Conservation (phyloP, 2,888 invertebrate genomes). For the Spialia ferax region DNA sequence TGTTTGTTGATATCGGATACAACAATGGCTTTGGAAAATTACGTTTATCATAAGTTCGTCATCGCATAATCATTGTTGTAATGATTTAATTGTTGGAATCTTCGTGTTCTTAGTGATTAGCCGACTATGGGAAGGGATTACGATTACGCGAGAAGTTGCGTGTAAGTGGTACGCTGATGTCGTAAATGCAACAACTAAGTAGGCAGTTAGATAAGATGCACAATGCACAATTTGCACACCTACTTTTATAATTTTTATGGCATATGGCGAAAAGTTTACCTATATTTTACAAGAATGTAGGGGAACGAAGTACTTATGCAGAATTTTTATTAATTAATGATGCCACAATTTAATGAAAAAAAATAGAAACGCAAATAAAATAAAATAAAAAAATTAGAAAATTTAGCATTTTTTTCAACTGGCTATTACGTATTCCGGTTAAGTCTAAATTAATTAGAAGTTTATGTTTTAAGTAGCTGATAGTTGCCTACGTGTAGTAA, state of each 20-base stretch:
- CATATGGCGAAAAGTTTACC: neutral
- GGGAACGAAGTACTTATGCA: no score
- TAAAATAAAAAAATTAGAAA: no score
- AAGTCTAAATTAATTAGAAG: no score
- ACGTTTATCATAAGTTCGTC: constrained; percentile 32
- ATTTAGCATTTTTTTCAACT: no score
- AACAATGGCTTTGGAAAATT: constrained; percentile 33
- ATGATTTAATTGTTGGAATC: constrained; percentile 31
- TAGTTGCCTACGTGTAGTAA: no score
- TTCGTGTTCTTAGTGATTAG: constrained; percentile 33
- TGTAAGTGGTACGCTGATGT: constrained; percentile 19
- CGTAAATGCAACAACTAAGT: neutral
- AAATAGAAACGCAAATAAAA: no score
- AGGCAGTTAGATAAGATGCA: neutral
- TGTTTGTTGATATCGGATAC: constrained; percentile 25
- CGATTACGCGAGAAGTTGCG: constrained; percentile 10
- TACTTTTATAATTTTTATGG: neutral
- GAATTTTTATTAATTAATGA: no score
- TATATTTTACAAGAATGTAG: no score
- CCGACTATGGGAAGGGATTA: constrained; percentile 13
- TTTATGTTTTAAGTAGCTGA: no score
- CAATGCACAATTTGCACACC: neutral
- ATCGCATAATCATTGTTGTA: constrained; percentile 28
- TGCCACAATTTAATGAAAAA: no score
- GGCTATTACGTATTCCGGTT: no score